These are phyloP conservation scores for Bubo bubo DNA, from an alignment of 2,113 vertebrate genomes.

Conservation along the genomic window DNA sequence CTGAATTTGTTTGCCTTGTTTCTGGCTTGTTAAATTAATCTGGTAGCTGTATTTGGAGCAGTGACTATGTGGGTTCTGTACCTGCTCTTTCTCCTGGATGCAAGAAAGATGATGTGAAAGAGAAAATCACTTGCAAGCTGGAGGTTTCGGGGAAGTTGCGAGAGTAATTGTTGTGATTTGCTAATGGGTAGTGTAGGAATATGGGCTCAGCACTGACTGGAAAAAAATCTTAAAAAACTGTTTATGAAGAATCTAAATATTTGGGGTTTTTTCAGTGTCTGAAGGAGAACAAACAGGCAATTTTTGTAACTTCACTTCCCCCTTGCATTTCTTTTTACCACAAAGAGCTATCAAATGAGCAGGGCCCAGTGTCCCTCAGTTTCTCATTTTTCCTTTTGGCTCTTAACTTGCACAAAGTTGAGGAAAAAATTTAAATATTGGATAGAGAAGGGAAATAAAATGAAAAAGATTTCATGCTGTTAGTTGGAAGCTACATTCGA, in stretches of 20 bases:
- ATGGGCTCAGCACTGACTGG: not conserved
- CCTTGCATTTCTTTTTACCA: not conserved
- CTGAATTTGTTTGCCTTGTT: not conserved
- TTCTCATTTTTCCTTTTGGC: not conserved
- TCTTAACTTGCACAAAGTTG: not conserved
- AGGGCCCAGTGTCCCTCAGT: not conserved
- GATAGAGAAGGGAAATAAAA: not conserved
- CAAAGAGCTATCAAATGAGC: not conserved
- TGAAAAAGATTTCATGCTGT: fast-evolving
- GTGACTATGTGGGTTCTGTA: not conserved
- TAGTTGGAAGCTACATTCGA: fast-evolving
- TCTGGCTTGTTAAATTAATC: not conserved
- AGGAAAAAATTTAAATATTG: not conserved
- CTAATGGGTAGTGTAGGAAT: not conserved
- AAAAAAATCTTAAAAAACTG: not conserved
- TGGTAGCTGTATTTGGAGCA: not conserved
- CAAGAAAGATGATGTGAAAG: not conserved
- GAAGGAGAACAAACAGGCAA: not conserved
- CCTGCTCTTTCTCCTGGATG: not conserved
- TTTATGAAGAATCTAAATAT: not conserved
- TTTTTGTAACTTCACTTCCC: not conserved
- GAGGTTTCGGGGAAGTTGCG: not conserved
- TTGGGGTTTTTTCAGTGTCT: not conserved
- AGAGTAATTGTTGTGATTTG: not conserved
- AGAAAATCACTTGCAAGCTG: not conserved